These are phyloP conservation scores for Passer montanus DNA, from an alignment of 2,113 vertebrate genomes.

Conservation along the genomic window DNA sequence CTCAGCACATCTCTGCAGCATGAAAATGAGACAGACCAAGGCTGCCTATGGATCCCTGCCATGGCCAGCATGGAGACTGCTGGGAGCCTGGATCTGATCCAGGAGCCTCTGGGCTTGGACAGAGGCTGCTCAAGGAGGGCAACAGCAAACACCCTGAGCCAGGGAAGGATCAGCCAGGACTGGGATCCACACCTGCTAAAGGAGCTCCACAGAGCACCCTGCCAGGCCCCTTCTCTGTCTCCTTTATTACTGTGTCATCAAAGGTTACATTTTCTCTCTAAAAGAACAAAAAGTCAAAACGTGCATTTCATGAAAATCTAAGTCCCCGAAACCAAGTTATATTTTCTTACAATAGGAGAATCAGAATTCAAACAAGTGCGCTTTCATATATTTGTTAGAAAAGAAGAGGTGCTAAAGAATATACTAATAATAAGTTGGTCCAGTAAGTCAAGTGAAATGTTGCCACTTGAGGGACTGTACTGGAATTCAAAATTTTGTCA, in stretches of 20 bases:
- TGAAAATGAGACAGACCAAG: not conserved
- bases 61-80: not conserved
- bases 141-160: not conserved
- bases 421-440: not conserved
- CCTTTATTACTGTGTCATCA: not conserved
- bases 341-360: not conserved
- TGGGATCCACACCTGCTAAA: not conserved
- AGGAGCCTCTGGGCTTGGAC: not conserved
- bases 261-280: not conserved
- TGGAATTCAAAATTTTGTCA: not conserved
- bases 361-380: not conserved
- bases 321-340: not conserved
- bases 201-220: not conserved
- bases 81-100: not conserved
- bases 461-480: not conserved
- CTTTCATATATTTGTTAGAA: not conserved
- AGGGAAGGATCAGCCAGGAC: not conserved
- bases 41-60: not conserved
- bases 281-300: not conserved
- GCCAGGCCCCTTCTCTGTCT: not conserved
- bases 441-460: not conserved
- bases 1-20: not conserved
- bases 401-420: not conserved
- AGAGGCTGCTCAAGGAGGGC: not conserved
- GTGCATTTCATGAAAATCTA: not conserved